Evolutionary conservation across 2,888 invertebrate genomes (phyloP).

Genomic region (Pelosia muscerda): DNA sequence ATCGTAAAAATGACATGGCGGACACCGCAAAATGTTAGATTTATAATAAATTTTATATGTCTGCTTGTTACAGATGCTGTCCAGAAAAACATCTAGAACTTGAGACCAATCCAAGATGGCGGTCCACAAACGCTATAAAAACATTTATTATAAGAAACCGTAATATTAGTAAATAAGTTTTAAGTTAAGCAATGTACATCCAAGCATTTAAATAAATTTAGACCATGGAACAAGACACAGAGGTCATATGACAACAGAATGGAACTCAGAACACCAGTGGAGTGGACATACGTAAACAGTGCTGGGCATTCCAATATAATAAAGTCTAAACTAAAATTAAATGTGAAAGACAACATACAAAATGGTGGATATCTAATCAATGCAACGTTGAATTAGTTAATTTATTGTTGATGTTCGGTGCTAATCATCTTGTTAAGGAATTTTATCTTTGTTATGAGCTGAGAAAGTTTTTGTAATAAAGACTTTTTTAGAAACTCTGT

Average conservation of each 20-base stretch:
- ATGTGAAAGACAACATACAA: slow-evolving; percentile 74
- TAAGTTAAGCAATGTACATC: slow-evolving; percentile 73
- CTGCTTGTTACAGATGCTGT: slow-evolving; percentile 72
- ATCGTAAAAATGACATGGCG: slow-evolving; percentile 48
- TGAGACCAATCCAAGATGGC: slow-evolving; percentile 75
- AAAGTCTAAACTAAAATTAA: slow-evolving; percentile 64
- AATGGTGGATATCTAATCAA: slow-evolving; percentile 56
- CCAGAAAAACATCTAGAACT: slow-evolving; percentile 61
- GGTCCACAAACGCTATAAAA: slow-evolving; percentile 67
- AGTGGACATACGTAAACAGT: slow-evolving; percentile 53
- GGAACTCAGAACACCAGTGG: slow-evolving; percentile 39
- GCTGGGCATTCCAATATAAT: slow-evolving; percentile 82
- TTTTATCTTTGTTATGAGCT: slow-evolving; percentile 73
- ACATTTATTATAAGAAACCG: slow-evolving; percentile 78
- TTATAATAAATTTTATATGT: slow-evolving; percentile 25
- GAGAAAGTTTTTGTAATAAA: slow-evolving; percentile 80
- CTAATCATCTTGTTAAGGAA: slow-evolving; percentile 65
- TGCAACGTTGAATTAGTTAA: slow-evolving; percentile 56
- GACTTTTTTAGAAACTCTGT: slow-evolving; percentile 59
- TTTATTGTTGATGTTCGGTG: slow-evolving; percentile 61
- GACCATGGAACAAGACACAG: slow-evolving; percentile 43
- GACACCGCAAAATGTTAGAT: slow-evolving; percentile 13
- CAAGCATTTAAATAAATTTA: slow-evolving; percentile 78
- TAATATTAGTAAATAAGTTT: slow-evolving; percentile 79
- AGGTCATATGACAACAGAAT: slow-evolving; percentile 29